Conservation (phyloP, 2,888 invertebrate species). For the Rhagonycha lutea region DNA sequence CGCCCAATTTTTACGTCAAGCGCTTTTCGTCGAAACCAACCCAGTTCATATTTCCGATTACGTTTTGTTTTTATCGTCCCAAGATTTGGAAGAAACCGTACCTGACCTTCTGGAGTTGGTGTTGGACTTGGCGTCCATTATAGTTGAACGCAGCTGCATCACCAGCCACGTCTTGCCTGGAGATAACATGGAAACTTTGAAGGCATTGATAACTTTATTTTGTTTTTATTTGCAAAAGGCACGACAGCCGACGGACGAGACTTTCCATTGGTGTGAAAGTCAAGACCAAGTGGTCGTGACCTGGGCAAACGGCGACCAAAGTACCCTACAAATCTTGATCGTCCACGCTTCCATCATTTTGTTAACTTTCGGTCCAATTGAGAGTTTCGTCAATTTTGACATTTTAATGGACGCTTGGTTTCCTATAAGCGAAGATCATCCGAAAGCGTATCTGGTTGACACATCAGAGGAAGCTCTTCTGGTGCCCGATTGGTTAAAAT, state of each 20-base stretch:
- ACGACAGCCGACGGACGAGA: conserved; percentile 65
- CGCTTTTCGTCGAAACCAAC: conserved; percentile 89
- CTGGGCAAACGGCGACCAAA: conserved; percentile 76
- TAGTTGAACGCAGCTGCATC: conserved; percentile 89
- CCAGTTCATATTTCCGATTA: conserved; percentile 82
- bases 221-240: conserved; percentile 76
- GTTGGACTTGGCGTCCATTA: conserved; percentile 85
- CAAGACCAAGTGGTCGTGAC: conserved; percentile 78
- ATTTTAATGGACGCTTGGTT: conserved; percentile 82
- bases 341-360: conserved; percentile 85
- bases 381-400: conserved; percentile 48
- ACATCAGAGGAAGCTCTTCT: conserved; percentile 81
- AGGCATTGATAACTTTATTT: conserved; percentile 72
- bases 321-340: conserved; percentile 76
- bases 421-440: conserved; percentile 70
- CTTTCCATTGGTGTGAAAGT: conserved; percentile 67
- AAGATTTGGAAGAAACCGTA: conserved; percentile 69
- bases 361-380: conserved; percentile 69
- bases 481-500: conserved; percentile 81
- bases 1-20: conserved; percentile 75
- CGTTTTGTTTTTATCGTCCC: conserved; percentile 79
- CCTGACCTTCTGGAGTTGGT: conserved; percentile 70
- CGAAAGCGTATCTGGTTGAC: conserved; percentile 77
- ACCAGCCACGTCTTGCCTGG: conserved; percentile 65
- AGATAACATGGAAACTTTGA: conserved; percentile 62